Conservation (phyloP, 2,888 invertebrate genomes). For the Psylliodes chrysocephalus region DNA sequence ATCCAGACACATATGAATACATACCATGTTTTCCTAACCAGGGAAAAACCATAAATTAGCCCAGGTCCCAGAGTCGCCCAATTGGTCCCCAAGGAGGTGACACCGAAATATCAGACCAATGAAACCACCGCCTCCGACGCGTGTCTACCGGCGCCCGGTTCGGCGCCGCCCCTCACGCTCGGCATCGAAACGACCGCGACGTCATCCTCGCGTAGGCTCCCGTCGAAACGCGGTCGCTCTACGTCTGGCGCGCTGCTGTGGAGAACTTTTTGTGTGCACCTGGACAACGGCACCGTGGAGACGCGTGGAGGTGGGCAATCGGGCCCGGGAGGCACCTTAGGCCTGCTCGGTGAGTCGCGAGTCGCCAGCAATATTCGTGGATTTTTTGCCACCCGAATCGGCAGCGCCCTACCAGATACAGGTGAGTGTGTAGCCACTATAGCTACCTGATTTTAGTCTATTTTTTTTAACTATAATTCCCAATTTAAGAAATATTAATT, state of each 20-base stretch:
- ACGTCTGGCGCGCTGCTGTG: constrained; percentile 49
- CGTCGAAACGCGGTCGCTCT: constrained; percentile 55
- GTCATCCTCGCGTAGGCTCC: constrained; percentile 62
- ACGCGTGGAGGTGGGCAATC: constrained; percentile 56
- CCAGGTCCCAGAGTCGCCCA: constrained; percentile 24
- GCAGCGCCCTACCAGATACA: constrained; percentile 77
- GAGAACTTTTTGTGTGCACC: constrained; percentile 57
- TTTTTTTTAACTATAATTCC: too few relatives aligned
- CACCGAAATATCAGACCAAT: constrained; percentile 41
- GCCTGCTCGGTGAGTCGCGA: constrained; percentile 74
- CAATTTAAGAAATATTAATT: too few relatives aligned
- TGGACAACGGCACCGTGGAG: constrained; percentile 64
- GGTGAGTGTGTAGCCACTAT: constrained; percentile 69
- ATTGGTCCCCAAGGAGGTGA: constrained; percentile 57
- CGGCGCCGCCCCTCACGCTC: constrained; percentile 59
- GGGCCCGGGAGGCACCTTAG: constrained; percentile 66
- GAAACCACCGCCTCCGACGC: constrained; percentile 40
- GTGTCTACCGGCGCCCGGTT: constrained; percentile 46
- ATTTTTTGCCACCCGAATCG: constrained; percentile 75
- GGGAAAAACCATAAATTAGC: constrained; percentile 39
- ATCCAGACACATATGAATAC: constrained; percentile 23
- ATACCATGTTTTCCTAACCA: neutral
- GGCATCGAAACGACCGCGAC: constrained; percentile 44
- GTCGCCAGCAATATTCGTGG: constrained; percentile 80
- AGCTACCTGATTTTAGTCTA: neutral